Conservation (phyloP, 2,113 vertebrate genomes). For the Grantiella picta region DNA sequence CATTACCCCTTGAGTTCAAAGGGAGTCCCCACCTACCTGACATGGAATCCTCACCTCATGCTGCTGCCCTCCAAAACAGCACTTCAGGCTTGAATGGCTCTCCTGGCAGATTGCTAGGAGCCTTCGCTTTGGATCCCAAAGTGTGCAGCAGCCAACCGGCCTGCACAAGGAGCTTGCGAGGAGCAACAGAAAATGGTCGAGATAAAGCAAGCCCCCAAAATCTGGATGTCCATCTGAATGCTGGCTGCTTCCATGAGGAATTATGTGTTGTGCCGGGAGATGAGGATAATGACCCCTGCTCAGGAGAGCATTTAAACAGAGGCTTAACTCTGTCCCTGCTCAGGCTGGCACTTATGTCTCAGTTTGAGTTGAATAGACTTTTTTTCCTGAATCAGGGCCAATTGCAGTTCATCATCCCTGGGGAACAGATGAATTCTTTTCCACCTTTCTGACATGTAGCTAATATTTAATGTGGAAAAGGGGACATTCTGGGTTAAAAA, state of each 20-base stretch:
- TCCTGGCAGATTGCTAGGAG: constrained; percentile 11
- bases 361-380: constrained; percentile 47
- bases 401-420: constrained; percentile 42
- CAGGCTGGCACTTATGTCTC: constrained; percentile 53
- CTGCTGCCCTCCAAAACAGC: background rate
- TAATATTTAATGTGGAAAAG: background rate
- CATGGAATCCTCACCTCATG: background rate
- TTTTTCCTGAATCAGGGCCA: background rate
- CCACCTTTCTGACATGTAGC: background rate
- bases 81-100: background rate
- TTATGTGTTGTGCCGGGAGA: constrained; percentile 27
- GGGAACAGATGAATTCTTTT: constrained; percentile 23
- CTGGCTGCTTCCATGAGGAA: constrained; percentile 41
- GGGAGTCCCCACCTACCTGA: background rate
- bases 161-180: background rate
- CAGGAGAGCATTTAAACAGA: constrained; percentile 55
- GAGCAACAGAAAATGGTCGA: background rate
- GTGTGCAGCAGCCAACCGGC: constrained; percentile 40
- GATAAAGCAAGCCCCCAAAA: background rate
- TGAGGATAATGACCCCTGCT: constrained; percentile 42
- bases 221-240: constrained; percentile 38
- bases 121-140: background rate
- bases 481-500: background rate
- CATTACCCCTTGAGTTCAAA: background rate
- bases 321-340: constrained; percentile 45